Base-by-base conservation (phyloP, 2,888 invertebrate genomes). In the Scaptomyza reducta region DNA sequence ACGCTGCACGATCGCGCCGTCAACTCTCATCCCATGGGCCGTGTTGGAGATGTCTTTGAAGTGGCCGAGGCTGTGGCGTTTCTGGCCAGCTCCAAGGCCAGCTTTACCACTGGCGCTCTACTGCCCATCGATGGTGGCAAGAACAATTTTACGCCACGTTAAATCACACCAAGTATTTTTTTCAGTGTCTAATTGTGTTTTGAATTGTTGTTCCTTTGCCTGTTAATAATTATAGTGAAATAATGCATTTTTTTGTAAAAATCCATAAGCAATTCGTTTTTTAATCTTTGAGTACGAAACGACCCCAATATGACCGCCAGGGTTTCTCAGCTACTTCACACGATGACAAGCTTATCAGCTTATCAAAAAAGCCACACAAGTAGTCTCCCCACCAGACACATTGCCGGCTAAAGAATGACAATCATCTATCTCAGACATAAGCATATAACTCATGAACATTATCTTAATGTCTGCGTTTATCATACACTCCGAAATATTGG, bases 21-120 rank as follows among this genome's bases (percentile, higher is more conserved):
- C 81, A 93, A 93, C 18, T 98, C 97, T 0, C 98, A 99, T 92
- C 97, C 98, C 0, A 92, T 99, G 69, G 96, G 97, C 18, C 93
- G 98, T 77, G 94, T 96, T 13, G 98, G 97, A 22, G 93, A 94
- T 66, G 94, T 95, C 0, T 94, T 94, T 13, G 98, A 98, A 93
- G 97, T 98, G 7, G 97, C 98, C 6, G 94, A 94, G 70, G 94
- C 96, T 0, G 98, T 99, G 70, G 94, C 95, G 40, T 99, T 98
- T 92, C 93, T 99, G 74, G 98, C 98, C 6, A 96, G 97, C 72
- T 95, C 96, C 67, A 94, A 74, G 51, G 88, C 91, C 2, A 94
- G 94, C 51, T 96, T 95, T 88, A 95, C 95, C 49, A 97, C 96
- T 11, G 96, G 96, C 13, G 94, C 93, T 31, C 93, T 93, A 35